Evolutionary conservation across 2,888 invertebrate species (phyloP).

Genomic region (Heliothis peltigera): DNA sequence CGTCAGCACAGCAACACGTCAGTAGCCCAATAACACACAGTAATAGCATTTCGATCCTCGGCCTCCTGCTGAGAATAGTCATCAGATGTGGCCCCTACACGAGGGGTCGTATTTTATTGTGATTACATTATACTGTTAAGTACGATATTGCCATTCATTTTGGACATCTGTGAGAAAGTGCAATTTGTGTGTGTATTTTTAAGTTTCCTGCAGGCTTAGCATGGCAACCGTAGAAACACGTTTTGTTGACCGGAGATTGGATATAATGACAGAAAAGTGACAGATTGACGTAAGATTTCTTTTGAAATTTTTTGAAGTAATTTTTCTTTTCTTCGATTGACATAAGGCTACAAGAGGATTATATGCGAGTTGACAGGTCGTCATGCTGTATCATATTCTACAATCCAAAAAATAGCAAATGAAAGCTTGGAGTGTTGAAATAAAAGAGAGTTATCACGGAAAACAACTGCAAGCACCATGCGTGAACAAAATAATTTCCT

Average conservation of each 20-base stretch:
- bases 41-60: conserved; percentile 17
- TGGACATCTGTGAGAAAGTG: neutral
- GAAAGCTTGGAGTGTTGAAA: neutral
- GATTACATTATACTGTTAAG: neutral
- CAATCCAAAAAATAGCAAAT: too few species aligned
- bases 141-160: neutral
- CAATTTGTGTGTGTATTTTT: too few species aligned
- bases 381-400: too few species aligned
- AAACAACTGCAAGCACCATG: conserved; percentile 2
- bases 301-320: too few species aligned
- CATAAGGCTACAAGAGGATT: too few species aligned
- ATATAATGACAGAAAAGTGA: too few species aligned
- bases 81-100: conserved; percentile 15
- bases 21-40: neutral
- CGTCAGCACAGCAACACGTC: neutral
- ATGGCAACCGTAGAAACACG: too few species aligned
- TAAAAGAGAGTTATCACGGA: neutral
- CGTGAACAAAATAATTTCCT: conserved; percentile 7
- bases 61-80: conserved; percentile 12
- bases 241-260: too few species aligned
- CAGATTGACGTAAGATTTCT: too few species aligned
- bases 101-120: neutral
- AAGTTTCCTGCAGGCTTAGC: too few species aligned
- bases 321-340: too few species aligned
- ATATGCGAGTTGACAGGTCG: too few species aligned